Percentiles rank a stretch among this genome's conserved stretches.
Conservation (phyloP, 2,113 vertebrate genomes). For the Melanerpes formicivorus region DNA sequence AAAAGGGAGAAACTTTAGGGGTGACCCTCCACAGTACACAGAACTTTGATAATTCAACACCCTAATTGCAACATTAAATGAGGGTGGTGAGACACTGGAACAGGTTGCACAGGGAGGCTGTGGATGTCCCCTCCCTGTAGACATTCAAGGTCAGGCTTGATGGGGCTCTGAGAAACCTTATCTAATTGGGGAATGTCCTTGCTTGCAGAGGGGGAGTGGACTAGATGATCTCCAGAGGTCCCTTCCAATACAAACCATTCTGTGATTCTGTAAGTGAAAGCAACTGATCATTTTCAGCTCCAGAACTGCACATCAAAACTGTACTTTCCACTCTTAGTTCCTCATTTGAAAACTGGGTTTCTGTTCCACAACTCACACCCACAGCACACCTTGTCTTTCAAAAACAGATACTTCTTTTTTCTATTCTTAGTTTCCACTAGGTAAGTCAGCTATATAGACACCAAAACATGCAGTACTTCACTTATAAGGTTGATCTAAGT, state of each 20-base stretch:
- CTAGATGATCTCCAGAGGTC: too few species aligned
- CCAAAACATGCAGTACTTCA: neutral
- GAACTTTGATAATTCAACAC: neutral
- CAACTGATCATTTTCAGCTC: neutral
- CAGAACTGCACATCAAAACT: neutral
- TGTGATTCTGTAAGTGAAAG: neutral
- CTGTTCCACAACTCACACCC: neutral
- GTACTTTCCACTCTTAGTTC: neutral
- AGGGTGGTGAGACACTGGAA: too few species aligned
- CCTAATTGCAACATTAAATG: too few species aligned
- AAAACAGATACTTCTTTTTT: neutral
- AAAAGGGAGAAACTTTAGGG: neutral
- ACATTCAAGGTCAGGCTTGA: too few species aligned
- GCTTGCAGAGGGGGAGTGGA: too few species aligned
- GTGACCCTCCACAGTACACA: neutral
- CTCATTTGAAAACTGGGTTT: neutral
- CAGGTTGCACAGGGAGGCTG: too few species aligned
- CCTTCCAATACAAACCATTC: too few species aligned
- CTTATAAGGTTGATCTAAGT: neutral
- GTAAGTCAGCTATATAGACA: neutral
- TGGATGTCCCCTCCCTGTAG: too few species aligned
- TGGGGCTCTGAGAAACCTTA: too few species aligned
- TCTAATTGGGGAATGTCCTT: too few species aligned
- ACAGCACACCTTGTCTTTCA: fast-evolving
- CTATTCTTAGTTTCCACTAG: neutral